Evolutionary conservation across 2,113 vertebrate genomes (phyloP), one percentile per base, ranked within the genome.

Genomic region (Vanacampus margaritifer): DNA sequence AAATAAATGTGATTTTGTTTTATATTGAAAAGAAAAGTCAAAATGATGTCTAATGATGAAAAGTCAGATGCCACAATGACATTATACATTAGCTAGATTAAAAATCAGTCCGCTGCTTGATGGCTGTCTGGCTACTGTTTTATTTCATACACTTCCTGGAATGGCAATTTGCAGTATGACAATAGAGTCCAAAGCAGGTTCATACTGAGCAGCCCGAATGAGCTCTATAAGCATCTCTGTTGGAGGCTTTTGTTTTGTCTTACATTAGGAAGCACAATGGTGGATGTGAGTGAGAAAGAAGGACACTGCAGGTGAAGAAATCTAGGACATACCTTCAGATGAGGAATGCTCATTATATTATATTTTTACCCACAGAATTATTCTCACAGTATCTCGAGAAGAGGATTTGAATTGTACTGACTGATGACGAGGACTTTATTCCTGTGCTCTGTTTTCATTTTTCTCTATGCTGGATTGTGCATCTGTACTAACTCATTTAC

Each of bases 251-350:
- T 24, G 2, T 82, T 80, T 79, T 75, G 21, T 23, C 8, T 74
- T 72, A 68, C 69, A 75, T 80, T 76, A 65, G 72, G 64, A 54
- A 54, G 71, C 76, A 64, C 8, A 28, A 67, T 68, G 69, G 64
- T 14, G 60, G 77, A 80, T 84, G 75, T 79, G 71, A 10, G 72
- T 71, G 73, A 77, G 73, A 74, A 89, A 84, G 41, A 80, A 78
- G 64, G 66, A 37, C 63, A 75, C 74, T 78, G 76, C 78, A 86
- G 88, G 79, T 88, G 79, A 65, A 64, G 50, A 72, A 89, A 88
- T 84, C 75, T 88, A 74, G 88, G 83, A 65, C 86, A 74, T 82
- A 65, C 50, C 62, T 82, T 81, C 74, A 84, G 53, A 78, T 54
- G 64, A 72, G 64, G 67, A 66, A 64, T 39, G 1, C 10, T 68